These are phyloP conservation scores for Campylomormyrus numenius DNA, from an alignment of 2,113 vertebrate genomes.

Conservation along the genomic window DNA sequence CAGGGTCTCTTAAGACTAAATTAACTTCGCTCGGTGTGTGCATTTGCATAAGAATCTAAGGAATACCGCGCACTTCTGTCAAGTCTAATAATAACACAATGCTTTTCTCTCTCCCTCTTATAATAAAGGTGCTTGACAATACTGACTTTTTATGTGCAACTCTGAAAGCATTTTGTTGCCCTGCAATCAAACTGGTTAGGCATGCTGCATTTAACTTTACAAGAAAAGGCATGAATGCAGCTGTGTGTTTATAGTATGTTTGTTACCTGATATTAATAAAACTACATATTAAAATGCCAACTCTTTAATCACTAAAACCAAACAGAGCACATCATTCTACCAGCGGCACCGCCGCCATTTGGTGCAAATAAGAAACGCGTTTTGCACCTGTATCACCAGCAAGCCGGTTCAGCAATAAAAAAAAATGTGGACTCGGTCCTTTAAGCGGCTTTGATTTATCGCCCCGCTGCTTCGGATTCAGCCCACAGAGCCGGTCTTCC, in stretches of 20 bases:
- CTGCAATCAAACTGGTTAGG: not conserved
- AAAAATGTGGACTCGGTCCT: slow-evolving; percentile 2
- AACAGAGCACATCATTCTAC: not conserved
- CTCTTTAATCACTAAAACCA: not conserved
- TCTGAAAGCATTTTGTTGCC: not conserved
- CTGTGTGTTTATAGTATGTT: not conserved
- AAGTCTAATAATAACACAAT: slow-evolving; percentile 14
- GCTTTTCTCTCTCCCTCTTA: not conserved
- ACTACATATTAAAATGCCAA: not conserved
- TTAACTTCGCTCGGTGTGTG: not conserved
- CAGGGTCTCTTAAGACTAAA: slow-evolving; percentile 12
- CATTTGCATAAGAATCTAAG: not conserved
- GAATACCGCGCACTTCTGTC: not conserved
- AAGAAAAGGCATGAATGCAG: not conserved
- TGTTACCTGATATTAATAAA: not conserved
- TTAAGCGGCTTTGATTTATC: slow-evolving; percentile 15
- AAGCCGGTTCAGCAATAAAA: not conserved
- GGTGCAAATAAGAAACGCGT: not conserved
- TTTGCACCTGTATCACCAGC: not conserved
- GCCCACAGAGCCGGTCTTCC: not conserved
- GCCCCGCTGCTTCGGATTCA: not conserved
- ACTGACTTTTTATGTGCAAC: slow-evolving; percentile 6
- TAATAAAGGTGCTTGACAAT: not conserved
- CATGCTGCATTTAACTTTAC: slow-evolving; percentile 9
- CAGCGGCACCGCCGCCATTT: not conserved